These are phyloP conservation scores for Artibeus jamaicensis DNA, from an alignment of 2,797 vertebrate species.

Conservation along the genomic window DNA sequence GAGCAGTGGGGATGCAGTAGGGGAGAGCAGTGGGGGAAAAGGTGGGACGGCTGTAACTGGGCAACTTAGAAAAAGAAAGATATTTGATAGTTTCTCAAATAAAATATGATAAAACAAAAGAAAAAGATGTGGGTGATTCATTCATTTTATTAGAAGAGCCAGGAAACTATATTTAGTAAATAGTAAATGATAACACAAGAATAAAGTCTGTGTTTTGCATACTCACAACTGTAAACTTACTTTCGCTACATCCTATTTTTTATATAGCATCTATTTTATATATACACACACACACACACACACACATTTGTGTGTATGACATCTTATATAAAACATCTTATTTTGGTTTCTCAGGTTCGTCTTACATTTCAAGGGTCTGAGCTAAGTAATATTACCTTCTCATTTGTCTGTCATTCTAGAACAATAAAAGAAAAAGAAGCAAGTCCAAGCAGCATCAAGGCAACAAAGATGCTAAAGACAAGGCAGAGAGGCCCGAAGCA, in stretches of 20 bases:
- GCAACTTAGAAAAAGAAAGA: too few species aligned
- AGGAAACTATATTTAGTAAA: background rate
- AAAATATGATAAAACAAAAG: too few species aligned
- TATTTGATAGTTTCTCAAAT: too few species aligned
- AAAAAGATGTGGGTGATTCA: background rate
- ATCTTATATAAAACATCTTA: background rate
- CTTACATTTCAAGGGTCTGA: background rate
- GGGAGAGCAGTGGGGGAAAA: too few species aligned
- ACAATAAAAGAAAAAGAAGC: conserved; percentile 86
- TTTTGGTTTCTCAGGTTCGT: background rate
- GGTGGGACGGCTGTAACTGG: too few species aligned
- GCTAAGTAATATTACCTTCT: conserved; percentile 18
- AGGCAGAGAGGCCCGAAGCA: conserved; percentile 72
- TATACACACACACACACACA: background rate
- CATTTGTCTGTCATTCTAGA: conserved; percentile 73
- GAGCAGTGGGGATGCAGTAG: too few species aligned
- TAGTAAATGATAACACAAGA: background rate
- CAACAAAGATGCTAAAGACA: conserved; percentile 82
- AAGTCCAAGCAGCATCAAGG: conserved; percentile 84
- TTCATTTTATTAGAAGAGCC: background rate
- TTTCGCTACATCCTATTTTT: background rate
- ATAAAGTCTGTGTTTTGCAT: background rate
- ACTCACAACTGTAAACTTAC: background rate
- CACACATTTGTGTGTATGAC: too few species aligned
- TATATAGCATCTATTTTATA: background rate